Percentiles rank a stretch among this genome's conserved stretches.
Evolutionary conservation across 2,888 invertebrate species (phyloP).

Genomic region (Hymenopus coronatus): DNA sequence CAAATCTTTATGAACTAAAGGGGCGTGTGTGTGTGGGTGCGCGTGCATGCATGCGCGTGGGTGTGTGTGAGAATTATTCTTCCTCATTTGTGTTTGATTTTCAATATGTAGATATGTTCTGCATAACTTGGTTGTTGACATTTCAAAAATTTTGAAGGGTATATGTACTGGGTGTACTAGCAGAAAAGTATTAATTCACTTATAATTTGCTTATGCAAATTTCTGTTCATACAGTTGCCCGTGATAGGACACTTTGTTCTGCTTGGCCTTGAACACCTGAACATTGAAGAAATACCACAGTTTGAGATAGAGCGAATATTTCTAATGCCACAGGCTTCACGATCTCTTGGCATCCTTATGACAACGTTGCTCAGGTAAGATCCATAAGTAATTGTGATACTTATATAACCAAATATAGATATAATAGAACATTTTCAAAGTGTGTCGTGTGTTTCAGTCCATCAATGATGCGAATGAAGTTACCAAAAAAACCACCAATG

Average conservation of each 20-base stretch:
- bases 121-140: too few relatives aligned
- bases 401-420: background rate
- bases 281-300: slow-evolving; percentile 54
- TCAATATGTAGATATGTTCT: too few relatives aligned
- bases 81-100: too few relatives aligned
- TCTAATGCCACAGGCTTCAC: slow-evolving; percentile 54
- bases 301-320: slow-evolving; percentile 59
- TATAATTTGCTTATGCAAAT: background rate
- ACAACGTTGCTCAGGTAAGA: slow-evolving; percentile 53
- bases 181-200: too few relatives aligned
- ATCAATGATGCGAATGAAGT: slow-evolving; percentile 43
- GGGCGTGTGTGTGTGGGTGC: too few relatives aligned
- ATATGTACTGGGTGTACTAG: too few relatives aligned
- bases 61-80: too few relatives aligned
- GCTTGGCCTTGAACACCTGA: slow-evolving; percentile 51
- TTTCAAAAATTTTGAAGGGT: too few relatives aligned
- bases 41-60: too few relatives aligned
- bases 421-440: background rate
- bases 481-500: slow-evolving; percentile 53
- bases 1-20: too few relatives aligned
- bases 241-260: slow-evolving; percentile 57
- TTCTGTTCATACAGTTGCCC: slow-evolving; percentile 48
- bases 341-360: slow-evolving; percentile 53
- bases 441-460: slow-evolving; percentile 39
- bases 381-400: background rate